Base-by-base conservation (phyloP, 2,113 vertebrate species). In the Rattus rattus region DNA sequence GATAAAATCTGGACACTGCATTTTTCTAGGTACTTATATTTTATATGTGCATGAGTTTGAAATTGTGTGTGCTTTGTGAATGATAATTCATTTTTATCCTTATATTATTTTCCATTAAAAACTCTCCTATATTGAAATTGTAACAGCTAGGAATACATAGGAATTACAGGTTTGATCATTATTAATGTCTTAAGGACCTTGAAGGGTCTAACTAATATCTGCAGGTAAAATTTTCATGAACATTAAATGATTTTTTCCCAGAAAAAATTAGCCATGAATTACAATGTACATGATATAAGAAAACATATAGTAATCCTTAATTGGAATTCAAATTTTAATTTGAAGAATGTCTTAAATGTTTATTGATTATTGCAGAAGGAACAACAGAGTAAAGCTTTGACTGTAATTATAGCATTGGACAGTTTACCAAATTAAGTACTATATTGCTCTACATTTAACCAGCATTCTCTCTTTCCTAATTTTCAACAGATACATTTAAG, bases 401-500 rank as follows among this genome's bases (percentile, higher is more conserved):
- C 90, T 96, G 33, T 94, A 98, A 98, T 98, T 98, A 98, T 20
- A 94, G 80, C 7, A 97, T 85, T 96, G 96, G 97, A 97, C 97
- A 98, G 88, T 95, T 39, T 97, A 97, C 97, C 93, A 97, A 97
- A 98, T 97, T 88, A 96, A 96, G 92, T 49, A 84, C 86, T 90
- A 97, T 73, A 95, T 84, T 77, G n/a, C 86, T 96, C 84, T 84
- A 79, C 12, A 94, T 92, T 92, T 94, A 88, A 47, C 33, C 30
- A 90, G 59, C 43, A 79, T 79, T 83, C 70, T 84, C 26, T 87
- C 6, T 94, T 76, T 72, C n/a, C 84, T 80, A 76, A 69, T 94
- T 96, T 92, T 56, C 36, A 69, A 11, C 81, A 39, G 96, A 90
- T 95, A 81, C 94, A 97, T 96, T 97, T 97, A 80, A 97, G 97